phyloP scores from a whole-genome alignment of 2,797 vertebrate genomes.

The Hylomyscus alleni region DNA sequence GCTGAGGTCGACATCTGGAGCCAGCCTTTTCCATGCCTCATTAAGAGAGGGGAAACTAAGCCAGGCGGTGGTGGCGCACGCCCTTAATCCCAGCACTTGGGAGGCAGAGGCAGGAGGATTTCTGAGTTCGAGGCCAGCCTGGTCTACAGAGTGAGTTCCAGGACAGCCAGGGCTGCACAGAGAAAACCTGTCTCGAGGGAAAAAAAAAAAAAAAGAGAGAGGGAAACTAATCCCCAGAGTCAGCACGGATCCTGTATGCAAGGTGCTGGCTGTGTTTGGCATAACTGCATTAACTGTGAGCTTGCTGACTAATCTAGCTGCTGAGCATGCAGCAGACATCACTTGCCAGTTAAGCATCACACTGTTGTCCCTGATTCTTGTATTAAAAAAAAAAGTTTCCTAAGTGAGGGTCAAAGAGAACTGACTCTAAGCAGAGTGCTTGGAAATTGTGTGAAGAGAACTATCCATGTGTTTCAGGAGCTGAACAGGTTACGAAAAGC shows the following conservation, averaged over 20 bases:
- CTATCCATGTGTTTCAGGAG: constrained; percentile 90
- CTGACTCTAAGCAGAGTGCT: background rate
- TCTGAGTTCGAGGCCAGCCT: no score
- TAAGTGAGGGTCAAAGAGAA: constrained; percentile 13
- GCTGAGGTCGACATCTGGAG: background rate
- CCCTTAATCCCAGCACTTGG: no score
- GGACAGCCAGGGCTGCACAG: no score
- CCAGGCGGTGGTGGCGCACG: no score
- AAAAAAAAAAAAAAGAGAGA: no score
- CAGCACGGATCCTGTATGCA: background rate
- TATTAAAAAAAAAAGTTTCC: background rate
- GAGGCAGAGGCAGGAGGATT: no score
- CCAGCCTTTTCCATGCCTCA: background rate
- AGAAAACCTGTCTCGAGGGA: no score
- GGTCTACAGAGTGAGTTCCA: no score
- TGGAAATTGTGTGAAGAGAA: background rate
- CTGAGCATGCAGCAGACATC: background rate
- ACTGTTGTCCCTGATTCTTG: background rate
- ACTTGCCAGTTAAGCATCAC: background rate
- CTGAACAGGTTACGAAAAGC: constrained; percentile 97
- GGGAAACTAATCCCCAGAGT: background rate
- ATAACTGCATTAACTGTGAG: background rate
- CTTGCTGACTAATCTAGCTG: background rate
- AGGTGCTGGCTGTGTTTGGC: constrained; percentile 7
- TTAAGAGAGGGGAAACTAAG: background rate